Evolutionary conservation across 2,888 invertebrate species (phyloP), one percentile per base, ranked within the genome.

Genomic region (Aphodius sticticus): DNA sequence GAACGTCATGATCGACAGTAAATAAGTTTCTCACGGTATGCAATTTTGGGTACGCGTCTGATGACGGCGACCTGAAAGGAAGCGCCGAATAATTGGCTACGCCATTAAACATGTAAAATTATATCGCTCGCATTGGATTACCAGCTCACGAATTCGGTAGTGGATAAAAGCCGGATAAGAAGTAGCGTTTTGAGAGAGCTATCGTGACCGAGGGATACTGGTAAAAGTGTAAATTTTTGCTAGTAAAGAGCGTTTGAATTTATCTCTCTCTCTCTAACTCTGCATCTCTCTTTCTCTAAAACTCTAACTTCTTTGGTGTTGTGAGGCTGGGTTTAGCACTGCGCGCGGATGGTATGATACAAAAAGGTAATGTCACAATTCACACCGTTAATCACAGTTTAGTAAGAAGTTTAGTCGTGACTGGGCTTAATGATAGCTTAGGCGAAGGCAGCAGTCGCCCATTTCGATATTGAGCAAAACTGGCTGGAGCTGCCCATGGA

Each of bases 281-380:
- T 5, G n/a, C n/a, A n/a, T n/a, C 53, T 53, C 53, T 53, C 53
- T 2, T 5, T 53, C 53, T 53, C 53, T 53, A 7, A 53, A 12
- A 12, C 53, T 53, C 76, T 26, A 78, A 78, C 74, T 78, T 75
- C 36, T 36, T 12, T 53, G 38, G 16, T 26, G 36, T 74, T 16
- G 35, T 16, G 69, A 15, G 74, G 71, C 74, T 9, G 70, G 37
- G 36, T 77, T 77, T 71, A 76, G 76, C 81, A 83, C 53, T 5
- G 53, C 1, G 53, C 81, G 83, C 83, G 81, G 84, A 85, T 84
- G 82, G 83, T 83, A 83, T 83, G 84, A 85, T 85, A 84, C 83
- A 84, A 86, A 84, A 85, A 85, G 84, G 84, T 86, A 85, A 86
- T 85, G 85, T 86, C 85, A 85, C 86, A 85, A 85, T 86, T 86